Evolutionary conservation across 2,113 vertebrate species (phyloP).

Genomic region (Oryzias woworae): DNA sequence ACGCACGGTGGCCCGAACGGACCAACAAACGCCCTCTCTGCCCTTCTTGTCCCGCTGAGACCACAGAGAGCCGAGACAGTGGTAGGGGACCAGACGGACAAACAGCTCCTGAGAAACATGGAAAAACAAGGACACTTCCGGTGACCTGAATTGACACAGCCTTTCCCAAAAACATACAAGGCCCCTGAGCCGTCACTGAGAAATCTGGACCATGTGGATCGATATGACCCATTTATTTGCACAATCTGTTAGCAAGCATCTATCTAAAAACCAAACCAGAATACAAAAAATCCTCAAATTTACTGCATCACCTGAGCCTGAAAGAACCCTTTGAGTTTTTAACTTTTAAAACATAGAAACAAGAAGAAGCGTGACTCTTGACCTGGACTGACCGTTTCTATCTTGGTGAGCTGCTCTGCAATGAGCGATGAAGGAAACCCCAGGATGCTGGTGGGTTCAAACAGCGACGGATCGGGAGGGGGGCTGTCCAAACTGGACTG

Average conservation of each 20-base stretch:
- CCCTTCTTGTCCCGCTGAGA: slow-evolving; percentile 89
- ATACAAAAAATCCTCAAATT: too few species aligned
- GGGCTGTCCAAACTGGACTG: slow-evolving; percentile 18
- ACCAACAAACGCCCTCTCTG: slow-evolving; percentile 81
- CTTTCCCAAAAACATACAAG: too few species aligned
- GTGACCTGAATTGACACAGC: neutral
- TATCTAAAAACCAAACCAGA: too few species aligned
- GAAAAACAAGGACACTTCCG: neutral
- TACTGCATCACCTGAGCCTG: too few species aligned
- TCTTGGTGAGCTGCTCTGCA: slow-evolving; percentile 88
- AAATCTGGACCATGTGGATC: too few species aligned
- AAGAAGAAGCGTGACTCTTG: neutral
- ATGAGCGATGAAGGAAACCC: slow-evolving; percentile 80
- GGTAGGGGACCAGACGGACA: slow-evolving; percentile 85
- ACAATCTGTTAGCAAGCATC: too few species aligned
- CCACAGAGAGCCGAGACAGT: slow-evolving; percentile 90
- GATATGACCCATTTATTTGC: too few species aligned
- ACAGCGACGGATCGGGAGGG: slow-evolving; percentile 59
- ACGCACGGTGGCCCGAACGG: slow-evolving; percentile 85
- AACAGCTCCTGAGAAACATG: slow-evolving; percentile 82
- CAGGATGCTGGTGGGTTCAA: slow-evolving; percentile 79
- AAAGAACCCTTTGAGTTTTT: too few species aligned
- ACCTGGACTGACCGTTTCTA: slow-evolving; percentile 81
- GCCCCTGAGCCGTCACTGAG: too few species aligned
- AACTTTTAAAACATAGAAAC: too few species aligned